These are phyloP conservation scores for Calameuta idolon DNA, from an alignment of 2,888 invertebrate species.

Conservation along the genomic window DNA sequence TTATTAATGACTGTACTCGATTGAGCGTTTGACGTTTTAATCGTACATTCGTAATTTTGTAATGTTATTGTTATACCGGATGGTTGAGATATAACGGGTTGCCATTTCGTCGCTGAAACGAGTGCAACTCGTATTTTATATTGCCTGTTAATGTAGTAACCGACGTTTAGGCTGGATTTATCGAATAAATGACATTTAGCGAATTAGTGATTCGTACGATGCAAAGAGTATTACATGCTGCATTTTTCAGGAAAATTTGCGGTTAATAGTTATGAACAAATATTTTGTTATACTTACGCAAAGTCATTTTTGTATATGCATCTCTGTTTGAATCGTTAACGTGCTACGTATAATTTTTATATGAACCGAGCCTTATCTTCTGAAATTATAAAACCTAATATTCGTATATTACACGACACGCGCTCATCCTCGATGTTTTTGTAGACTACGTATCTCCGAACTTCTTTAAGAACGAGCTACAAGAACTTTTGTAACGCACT, in stretches of 20 bases:
- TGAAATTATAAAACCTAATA: conserved; percentile 26
- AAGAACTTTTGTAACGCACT: conserved; percentile 29
- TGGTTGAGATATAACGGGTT: conserved; percentile 13
- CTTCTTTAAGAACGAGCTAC: conserved; percentile 16
- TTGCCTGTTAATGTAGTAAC: conserved; percentile 20
- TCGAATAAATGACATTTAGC: not conserved
- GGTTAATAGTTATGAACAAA: conserved; percentile 36
- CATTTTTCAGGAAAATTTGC: conserved; percentile 15
- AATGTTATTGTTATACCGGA: conserved; percentile 22
- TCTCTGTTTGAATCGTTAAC: conserved; percentile 42
- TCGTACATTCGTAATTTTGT: conserved; percentile 25
- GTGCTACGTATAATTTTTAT: conserved; percentile 32
- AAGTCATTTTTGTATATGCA: conserved; percentile 43
- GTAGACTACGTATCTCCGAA: not conserved
- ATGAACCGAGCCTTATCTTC: conserved; percentile 39
- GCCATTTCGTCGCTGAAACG: not conserved
- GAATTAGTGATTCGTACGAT: conserved; percentile 25
- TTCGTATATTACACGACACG: not conserved
- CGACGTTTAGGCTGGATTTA: conserved; percentile 2
- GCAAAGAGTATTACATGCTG: conserved; percentile 26
- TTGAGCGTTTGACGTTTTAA: conserved; percentile 8
- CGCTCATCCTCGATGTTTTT: not conserved
- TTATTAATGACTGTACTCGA: conserved; percentile 9
- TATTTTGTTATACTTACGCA: conserved; percentile 40
- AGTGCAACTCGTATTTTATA: conserved; percentile 20